Evolutionary conservation across 2,797 vertebrate genomes (phyloP).

Genomic region (Microcaecilia unicolor): DNA sequence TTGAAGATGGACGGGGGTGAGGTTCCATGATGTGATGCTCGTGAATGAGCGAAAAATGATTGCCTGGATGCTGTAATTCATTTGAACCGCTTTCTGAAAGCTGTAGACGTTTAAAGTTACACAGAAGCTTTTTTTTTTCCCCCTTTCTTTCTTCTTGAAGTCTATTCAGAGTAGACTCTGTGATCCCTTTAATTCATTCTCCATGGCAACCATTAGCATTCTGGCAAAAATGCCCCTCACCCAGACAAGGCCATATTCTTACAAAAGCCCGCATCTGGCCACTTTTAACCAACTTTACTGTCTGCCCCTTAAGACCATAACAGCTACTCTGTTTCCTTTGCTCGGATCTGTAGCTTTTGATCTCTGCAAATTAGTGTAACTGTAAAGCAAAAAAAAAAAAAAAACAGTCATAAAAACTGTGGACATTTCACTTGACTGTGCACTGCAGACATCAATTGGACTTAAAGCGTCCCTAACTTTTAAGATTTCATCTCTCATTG

Average conservation of each 20-base stretch:
- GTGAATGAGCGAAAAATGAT: no score
- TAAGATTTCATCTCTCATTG: no score
- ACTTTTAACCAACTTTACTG: conserved; percentile 39
- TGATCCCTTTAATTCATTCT: conserved; percentile 61
- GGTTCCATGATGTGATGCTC: no score
- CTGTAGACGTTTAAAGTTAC: conserved; percentile 1
- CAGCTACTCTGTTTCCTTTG: conserved; percentile 54
- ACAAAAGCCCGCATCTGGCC: conserved; percentile 65
- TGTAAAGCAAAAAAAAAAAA: conserved; percentile 40
- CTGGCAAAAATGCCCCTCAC: conserved; percentile 70
- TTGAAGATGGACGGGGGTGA: no score
- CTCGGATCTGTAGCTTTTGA: conserved; percentile 54
- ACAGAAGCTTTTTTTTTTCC: conserved; percentile 33
- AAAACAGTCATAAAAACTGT: conserved; percentile 29
- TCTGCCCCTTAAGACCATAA: conserved; percentile 48
- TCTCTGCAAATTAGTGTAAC: conserved; percentile 56
- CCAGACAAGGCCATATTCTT: conserved; percentile 70
- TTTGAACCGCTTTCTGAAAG: background rate
- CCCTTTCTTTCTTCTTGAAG: conserved; percentile 51
- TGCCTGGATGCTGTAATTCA: background rate
- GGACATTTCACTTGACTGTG: conserved; percentile 22
- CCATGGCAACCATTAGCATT: conserved; percentile 64
- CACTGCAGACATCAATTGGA: conserved; percentile 18
- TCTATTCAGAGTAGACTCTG: conserved; percentile 56
- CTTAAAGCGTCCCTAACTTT: background rate